Evolutionary conservation across 2,888 invertebrate species (phyloP), one percentile per base, ranked within the genome.

Genomic region (Chesias legatella): DNA sequence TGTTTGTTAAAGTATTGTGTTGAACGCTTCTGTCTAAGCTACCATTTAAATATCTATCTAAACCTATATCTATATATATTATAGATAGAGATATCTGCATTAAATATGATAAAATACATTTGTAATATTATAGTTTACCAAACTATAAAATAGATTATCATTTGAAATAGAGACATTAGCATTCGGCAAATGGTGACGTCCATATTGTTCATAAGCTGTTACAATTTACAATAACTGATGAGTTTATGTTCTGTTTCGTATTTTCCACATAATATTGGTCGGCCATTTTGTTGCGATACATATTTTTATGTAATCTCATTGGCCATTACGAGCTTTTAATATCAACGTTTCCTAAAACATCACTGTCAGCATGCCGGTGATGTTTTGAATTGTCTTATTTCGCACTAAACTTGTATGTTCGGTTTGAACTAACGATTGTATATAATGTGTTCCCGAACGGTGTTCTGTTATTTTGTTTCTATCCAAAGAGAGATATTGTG

Each of bases 401-500:
- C n/a, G n/a, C n/a, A n/a, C n/a, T n/a, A n/a, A n/a, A n/a, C n/a
- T n/a, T n/a, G n/a, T n/a, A n/a, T n/a, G n/a, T n/a, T n/a, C n/a
- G n/a, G n/a, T 51, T 33, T 54, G 1, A 41, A 33, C 48, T 53
- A 46, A 57, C 52, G 54, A 53, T 51, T 76, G 73, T 79, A 69
- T 59, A 74, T 78, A 69, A 56, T 57, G 58, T n/a, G 35, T 38
- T 65, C 40, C 56, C 55, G 47, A 58, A 58, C 67, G 56, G 70
- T 74, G 73, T 73, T 72, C 67, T 59, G 63, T 17, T 58, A 63
- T 56, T 74, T 70, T 72, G 56, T 60, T 74, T 73, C 64, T 69
- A 68, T 74, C 86, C 86, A 88, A 86, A 88, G 86, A 86, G 62
- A 67, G 69, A 78, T 84, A 69, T 78, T 84, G 86, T 88, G 86